Base-by-base conservation (phyloP, 2,888 invertebrate species). In the Ernsta delagoae region DNA sequence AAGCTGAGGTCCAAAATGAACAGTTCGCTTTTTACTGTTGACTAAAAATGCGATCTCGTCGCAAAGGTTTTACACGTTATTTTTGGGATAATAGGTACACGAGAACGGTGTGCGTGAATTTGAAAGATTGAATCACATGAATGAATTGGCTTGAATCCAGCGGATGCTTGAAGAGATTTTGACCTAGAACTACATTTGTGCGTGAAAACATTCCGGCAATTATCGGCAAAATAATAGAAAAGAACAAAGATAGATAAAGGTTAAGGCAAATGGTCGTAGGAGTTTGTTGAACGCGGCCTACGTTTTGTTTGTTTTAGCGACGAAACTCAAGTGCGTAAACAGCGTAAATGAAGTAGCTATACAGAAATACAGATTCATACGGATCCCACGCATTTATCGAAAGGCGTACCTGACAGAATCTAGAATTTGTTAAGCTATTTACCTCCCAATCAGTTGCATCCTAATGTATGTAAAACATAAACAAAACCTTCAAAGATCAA, bases 111-210 rank as follows among this genome's bases (percentile, higher is more conserved):
- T 60, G 56, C 45, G 48, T 57, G 62, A 57, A 31, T 68, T 60
- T 41, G 39, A 50, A 31, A 68, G 66, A 66, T 50, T 53, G 50
- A 54, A 45, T 54, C 54, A 65, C 66, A 65, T 75, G 71, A 72
- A 73, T 71, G 68, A 54, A 70, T 75, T 78, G 88, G 90, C 88
- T 66, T 59, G 63, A 50, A 74, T 86, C 88, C 90, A 90, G 83
- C 78, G 78, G 74, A 36, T 60, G 78, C 83, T 80, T 77, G 75
- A 63, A 74, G 72, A 83, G 82, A 80, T 82, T 84, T 87, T 88
- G 89, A 89, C 89, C 89, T 89, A 89, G 87, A 87, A 84, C 79
- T 85, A 82, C 80, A 83, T 84, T 84, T 77, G 73, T 70, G 73
- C 72, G 71, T 72, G 53, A 72, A 73, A 71, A 70, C 72, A 75